Base-by-base conservation (phyloP, 2,888 invertebrate species). In the Brachynemurus nebulosus region DNA sequence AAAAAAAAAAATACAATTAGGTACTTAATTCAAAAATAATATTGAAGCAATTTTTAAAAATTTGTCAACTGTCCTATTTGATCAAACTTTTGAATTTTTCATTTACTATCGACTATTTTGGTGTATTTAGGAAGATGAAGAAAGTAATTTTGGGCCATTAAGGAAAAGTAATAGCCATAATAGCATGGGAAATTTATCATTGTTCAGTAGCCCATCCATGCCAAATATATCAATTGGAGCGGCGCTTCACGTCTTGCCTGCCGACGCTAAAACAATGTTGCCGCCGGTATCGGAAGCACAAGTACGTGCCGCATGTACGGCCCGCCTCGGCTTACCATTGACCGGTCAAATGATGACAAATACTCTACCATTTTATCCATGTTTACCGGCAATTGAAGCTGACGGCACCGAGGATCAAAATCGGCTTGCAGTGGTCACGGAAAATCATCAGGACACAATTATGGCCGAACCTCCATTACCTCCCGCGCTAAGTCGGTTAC, bases 121-220 rank as follows among this genome's bases (percentile, higher is more conserved):
- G n/a, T n/a, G n/a, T n/a, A n/a, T n/a, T n/a, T n/a, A n/a, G n/a
- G 49, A 47, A 34, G 47, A 37, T 37, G 50, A 48, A 37, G 50
- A 50, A 4, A 50, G 44, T 47, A 42, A 45, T 19, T 47, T 46
- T 38, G 49, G 49, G 12, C 42, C 42, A 33, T 21, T 49, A 20
- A 75, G 65, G 88, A 89, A 66, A 81, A 82, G 60, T 85, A 86
- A 66, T 76, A 76, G 56, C 68, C 71, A 47, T 68, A 48, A 66
- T 62, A 39, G 44, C 19, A 49, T 49, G 40, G 44, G 47, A n/a
- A 57, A 57, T 37, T 37, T 45, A 25, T 45, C 84, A 48, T 75
- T 93, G 49, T 93, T 93, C 71, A 90, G 89, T 55, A 91, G 91
- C 56, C 93, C 93, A 45, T 93, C 93, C 57, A 82, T 95, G 84